Conservation (phyloP, 1,140 invertebrate species). For the Manduca sexta region DNA sequence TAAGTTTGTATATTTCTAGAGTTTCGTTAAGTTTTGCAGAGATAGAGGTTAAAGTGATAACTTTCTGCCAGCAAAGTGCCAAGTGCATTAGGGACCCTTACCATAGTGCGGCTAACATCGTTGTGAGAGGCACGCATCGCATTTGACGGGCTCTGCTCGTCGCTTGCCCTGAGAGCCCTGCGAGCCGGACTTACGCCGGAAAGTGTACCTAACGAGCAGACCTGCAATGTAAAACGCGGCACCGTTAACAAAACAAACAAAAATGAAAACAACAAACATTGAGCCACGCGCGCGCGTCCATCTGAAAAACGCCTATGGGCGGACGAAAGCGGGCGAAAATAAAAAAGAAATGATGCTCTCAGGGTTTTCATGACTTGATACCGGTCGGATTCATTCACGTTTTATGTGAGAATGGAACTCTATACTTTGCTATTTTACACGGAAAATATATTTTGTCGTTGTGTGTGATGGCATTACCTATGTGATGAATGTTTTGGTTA, state of each 20-base stretch:
- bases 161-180: constrained; percentile 69
- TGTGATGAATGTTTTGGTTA: constrained; percentile 23
- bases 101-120: constrained; percentile 70
- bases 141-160: constrained; percentile 66
- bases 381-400: constrained; percentile 43
- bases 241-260: constrained; percentile 64
- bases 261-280: constrained; percentile 47
- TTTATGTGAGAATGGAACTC: constrained; percentile 42
- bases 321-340: constrained; percentile 54
- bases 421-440: constrained; percentile 27
- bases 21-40: background rate
- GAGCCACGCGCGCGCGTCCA: constrained; percentile 56
- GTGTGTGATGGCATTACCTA: constrained; percentile 24
- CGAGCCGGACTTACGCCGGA: constrained; percentile 73
- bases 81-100: constrained; percentile 54
- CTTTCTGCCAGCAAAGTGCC: constrained; percentile 27
- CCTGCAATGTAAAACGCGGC: constrained; percentile 72
- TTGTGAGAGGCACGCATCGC: constrained; percentile 72
- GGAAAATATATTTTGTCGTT: constrained; percentile 27
- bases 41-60: constrained; percentile 2
- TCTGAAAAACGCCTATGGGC: constrained; percentile 61
- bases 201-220: constrained; percentile 75
- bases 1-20: background rate
- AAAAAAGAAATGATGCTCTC: constrained; percentile 37
- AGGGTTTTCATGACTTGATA: constrained; percentile 50